Conservation (phyloP, 1,140 invertebrate species). For the Notospermus geniculatus region DNA sequence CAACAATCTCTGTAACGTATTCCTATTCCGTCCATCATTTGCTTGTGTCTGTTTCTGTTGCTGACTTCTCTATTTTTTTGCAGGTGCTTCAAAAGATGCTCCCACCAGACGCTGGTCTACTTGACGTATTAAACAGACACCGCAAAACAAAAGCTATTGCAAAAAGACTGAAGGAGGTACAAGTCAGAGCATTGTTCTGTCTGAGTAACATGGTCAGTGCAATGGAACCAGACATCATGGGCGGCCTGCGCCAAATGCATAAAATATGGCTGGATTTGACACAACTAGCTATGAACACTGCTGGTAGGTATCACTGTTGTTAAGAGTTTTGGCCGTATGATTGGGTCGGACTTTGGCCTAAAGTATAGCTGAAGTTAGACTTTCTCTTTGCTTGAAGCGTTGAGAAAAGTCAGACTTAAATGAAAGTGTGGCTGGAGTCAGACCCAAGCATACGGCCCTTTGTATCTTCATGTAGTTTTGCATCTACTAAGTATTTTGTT, state of each 20-base stretch:
- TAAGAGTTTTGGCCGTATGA: background rate
- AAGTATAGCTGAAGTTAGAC: too few species aligned
- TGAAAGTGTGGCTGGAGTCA: too few species aligned
- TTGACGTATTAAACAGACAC: background rate
- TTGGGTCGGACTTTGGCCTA: background rate
- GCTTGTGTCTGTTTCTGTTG: background rate
- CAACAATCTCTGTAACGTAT: background rate
- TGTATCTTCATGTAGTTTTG: background rate
- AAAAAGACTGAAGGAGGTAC: slow-evolving; percentile 52
- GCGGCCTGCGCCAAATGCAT: slow-evolving; percentile 60
- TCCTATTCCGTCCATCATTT: background rate
- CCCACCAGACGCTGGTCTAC: background rate
- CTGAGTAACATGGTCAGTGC: slow-evolving; percentile 67
- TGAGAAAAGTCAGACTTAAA: too few species aligned
- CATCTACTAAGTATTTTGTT: background rate
- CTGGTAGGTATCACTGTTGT: slow-evolving; percentile 27
- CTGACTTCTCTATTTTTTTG: background rate
- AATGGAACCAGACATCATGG: slow-evolving; percentile 63
- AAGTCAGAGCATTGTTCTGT: slow-evolving; percentile 65
- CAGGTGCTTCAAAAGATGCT: background rate
- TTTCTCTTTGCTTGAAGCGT: too few species aligned
- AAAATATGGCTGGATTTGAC: slow-evolving; percentile 60
- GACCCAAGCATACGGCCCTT: too few species aligned
- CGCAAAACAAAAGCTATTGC: too few species aligned
- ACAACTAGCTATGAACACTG: slow-evolving; percentile 59